These are phyloP conservation scores for Tachyglossus aculeatus DNA, from an alignment of 2,797 vertebrate species.

Conservation along the genomic window DNA sequence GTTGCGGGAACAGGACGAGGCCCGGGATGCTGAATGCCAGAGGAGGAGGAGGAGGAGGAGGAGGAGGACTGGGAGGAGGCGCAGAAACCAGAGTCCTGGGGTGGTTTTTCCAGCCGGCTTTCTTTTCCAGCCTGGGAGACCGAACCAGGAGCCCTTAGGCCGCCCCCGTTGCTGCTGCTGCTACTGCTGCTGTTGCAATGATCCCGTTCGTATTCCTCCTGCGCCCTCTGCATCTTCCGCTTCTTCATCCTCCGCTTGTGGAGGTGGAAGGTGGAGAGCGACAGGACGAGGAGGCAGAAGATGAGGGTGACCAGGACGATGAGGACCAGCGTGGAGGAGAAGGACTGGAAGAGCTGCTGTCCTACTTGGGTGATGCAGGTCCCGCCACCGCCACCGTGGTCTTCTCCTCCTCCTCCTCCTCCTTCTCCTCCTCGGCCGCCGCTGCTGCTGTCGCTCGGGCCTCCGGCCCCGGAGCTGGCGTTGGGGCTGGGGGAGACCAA, in stretches of 20 bases:
- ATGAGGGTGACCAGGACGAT: constrained; percentile 91
- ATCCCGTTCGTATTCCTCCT: constrained; percentile 97
- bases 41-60: constrained; percentile 3
- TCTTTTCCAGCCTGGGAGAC: constrained; percentile 31
- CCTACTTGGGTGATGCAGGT: constrained; percentile 90
- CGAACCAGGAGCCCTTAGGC: constrained; percentile 75
- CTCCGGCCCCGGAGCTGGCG: constrained; percentile 32
- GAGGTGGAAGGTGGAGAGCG: constrained; percentile 93
- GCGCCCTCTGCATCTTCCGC: constrained; percentile 92
- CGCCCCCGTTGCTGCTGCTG: constrained; percentile 31
- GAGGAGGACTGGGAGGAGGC: constrained; percentile 35
- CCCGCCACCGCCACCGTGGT: constrained; percentile 54
- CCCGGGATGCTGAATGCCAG: constrained; percentile 50
- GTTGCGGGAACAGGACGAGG: constrained; percentile 53
- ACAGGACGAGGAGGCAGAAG: constrained; percentile 89
- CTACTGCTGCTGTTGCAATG: constrained; percentile 75
- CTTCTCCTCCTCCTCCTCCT: constrained; percentile 21
- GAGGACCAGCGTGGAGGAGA: constrained; percentile 93
- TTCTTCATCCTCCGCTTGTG: constrained; percentile 96
- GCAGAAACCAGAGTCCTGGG: constrained; percentile 66
- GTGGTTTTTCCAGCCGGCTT: constrained; percentile 60
- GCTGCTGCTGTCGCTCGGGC: background rate
- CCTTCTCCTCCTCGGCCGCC: no score
- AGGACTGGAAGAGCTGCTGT: constrained; percentile 85
- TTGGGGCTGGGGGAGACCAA: constrained; percentile 71